Evolutionary conservation across 2,797 vertebrate genomes (phyloP).

Genomic region (Scolopax rusticola): DNA sequence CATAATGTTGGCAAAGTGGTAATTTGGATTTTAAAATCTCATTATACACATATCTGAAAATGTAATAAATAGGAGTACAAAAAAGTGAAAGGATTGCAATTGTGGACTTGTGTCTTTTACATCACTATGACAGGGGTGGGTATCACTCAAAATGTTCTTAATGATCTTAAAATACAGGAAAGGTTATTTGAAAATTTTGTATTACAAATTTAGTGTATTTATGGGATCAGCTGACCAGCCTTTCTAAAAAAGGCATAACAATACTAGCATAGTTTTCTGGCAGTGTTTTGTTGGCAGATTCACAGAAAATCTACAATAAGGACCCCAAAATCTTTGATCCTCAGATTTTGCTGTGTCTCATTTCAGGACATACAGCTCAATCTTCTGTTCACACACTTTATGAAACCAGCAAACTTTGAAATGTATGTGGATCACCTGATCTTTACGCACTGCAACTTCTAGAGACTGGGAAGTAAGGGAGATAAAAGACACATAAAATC

Average conservation of each 20-base stretch:
- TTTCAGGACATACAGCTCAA: background rate
- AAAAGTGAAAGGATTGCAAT: background rate
- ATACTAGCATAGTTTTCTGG: background rate
- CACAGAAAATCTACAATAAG: background rate
- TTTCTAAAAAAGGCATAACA: background rate
- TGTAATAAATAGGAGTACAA: background rate
- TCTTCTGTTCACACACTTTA: background rate
- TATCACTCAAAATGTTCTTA: background rate
- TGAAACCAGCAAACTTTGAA: background rate
- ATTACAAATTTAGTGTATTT: background rate
- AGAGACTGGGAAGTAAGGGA: background rate
- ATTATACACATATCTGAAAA: background rate
- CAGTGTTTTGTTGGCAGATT: background rate
- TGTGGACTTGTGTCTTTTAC: background rate
- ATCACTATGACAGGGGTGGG: accelerated
- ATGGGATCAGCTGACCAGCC: background rate
- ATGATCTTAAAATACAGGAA: background rate
- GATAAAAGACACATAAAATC: background rate
- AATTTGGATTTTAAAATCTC: background rate
- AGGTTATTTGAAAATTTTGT: background rate
- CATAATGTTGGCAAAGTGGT: slow-evolving; percentile 10
- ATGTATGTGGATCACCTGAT: background rate
- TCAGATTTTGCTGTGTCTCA: background rate
- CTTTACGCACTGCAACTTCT: background rate
- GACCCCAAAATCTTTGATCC: background rate